phyloP scores from a whole-genome alignment of 23 tunicate species.

The Trididemnum nubilum region DNA sequence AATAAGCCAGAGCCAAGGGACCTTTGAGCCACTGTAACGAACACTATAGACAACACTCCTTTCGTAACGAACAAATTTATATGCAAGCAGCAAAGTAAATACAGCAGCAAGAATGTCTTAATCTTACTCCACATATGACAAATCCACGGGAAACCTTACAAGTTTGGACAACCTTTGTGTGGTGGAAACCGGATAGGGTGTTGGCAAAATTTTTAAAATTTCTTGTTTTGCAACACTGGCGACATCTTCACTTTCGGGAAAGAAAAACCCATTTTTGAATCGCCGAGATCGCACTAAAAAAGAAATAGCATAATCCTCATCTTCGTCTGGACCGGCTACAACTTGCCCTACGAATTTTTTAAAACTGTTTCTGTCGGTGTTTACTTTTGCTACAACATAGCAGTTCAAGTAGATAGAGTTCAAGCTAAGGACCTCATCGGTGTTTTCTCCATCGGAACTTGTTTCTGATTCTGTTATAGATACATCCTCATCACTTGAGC shows the following conservation, averaged over 20 bases:
- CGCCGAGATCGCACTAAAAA: slow-evolving; percentile 19
- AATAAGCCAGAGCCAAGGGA: slow-evolving; percentile 12
- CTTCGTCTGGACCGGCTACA: slow-evolving; percentile 15
- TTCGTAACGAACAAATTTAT: not conserved
- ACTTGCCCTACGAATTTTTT: slow-evolving; percentile 12
- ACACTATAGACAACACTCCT: not conserved
- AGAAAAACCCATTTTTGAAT: slow-evolving; percentile 23
- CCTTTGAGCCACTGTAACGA: slow-evolving; percentile 5
- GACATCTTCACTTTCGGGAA: slow-evolving; percentile 23
- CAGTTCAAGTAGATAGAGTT: slow-evolving; percentile 4
- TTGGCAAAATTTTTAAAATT: not conserved
- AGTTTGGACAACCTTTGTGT: slow-evolving; percentile 13
- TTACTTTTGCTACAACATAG: slow-evolving; percentile 19
- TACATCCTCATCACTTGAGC: slow-evolving; percentile 11
- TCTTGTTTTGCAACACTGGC: slow-evolving; percentile 2
- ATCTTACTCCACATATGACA: slow-evolving; percentile 4
- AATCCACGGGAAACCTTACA: slow-evolving; percentile 17
- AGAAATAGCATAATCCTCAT: not conserved
- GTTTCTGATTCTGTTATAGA: slow-evolving; percentile 5
- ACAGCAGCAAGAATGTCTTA: not conserved
- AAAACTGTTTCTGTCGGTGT: slow-evolving; percentile 9
- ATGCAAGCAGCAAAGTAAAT: not conserved
- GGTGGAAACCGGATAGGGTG: slow-evolving; percentile 5
- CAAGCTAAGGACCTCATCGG: not conserved
- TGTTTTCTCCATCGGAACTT: slow-evolving; percentile 14